Evolutionary conservation across 2,797 vertebrate genomes (phyloP).

Genomic region (Oreortyx pictus): DNA sequence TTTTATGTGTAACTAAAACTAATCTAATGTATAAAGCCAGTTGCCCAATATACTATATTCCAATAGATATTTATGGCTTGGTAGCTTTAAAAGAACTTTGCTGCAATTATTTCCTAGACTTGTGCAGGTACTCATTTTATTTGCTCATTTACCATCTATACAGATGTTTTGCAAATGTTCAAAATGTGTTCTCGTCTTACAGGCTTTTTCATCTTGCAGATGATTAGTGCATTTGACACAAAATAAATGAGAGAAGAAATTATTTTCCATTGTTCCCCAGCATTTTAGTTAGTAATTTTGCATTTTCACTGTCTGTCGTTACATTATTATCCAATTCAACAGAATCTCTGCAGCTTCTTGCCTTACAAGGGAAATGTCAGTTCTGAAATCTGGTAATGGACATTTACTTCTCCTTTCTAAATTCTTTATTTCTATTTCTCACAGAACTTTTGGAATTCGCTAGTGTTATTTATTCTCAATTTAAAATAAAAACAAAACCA

Average conservation of each 20-base stretch:
- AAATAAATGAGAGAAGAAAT: slow-evolving; percentile 12
- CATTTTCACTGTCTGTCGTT: slow-evolving; percentile 1
- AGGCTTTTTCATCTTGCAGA: slow-evolving; percentile 40
- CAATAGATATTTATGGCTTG: background rate
- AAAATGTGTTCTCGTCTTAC: slow-evolving; percentile 47
- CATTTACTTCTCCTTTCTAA: background rate
- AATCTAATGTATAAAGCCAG: background rate
- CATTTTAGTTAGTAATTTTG: slow-evolving; percentile 40
- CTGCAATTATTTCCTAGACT: background rate
- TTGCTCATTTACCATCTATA: slow-evolving; percentile 15
- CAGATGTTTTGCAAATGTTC: slow-evolving; percentile 44
- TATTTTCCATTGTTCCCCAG: slow-evolving; percentile 23
- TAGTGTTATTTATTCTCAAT: background rate
- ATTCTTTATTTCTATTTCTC: slow-evolving; percentile 24
- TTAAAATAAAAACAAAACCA: background rate
- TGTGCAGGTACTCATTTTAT: slow-evolving; percentile 6
- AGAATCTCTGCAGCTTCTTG: slow-evolving; percentile 20
- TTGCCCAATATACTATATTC: background rate
- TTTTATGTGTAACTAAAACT: slow-evolving; percentile 14
- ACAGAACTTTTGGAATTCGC: background rate
- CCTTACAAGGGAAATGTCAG: slow-evolving; percentile 6
- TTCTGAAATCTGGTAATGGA: background rate
- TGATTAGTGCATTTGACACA: slow-evolving; percentile 37
- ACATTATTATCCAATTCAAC: background rate
- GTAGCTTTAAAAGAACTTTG: background rate